Percentiles rank a stretch among this genome's conserved stretches.
These are phyloP conservation scores for Drosophila guanche DNA, from an alignment of 1,140 invertebrate species.

Conservation along the genomic window DNA sequence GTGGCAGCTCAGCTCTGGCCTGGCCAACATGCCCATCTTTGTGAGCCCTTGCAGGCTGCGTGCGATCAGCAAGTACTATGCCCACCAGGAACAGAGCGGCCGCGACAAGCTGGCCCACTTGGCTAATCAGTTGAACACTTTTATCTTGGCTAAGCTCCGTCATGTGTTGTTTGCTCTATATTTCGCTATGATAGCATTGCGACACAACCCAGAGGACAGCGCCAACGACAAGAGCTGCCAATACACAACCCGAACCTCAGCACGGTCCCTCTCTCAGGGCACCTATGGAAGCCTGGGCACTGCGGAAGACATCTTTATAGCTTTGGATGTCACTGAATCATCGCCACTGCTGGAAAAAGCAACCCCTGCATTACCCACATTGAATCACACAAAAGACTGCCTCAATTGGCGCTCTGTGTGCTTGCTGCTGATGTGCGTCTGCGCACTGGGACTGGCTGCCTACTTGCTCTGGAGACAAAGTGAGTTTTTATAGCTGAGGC, in stretches of 20 bases:
- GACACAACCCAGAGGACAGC: not conserved
- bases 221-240: too few relatives aligned
- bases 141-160: slow-evolving; percentile 52
- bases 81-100: slow-evolving; percentile 24
- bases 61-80: slow-evolving; percentile 39
- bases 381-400: slow-evolving; percentile 50
- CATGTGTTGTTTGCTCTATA: slow-evolving; percentile 57
- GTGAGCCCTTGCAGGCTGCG: slow-evolving; percentile 21
- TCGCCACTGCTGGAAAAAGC: slow-evolving; percentile 57
- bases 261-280: slow-evolving; percentile 2
- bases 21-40: slow-evolving; percentile 23
- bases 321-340: slow-evolving; percentile 43
- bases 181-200: slow-evolving; percentile 41
- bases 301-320: slow-evolving; percentile 6
- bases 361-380: not conserved
- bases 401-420: slow-evolving; percentile 61
- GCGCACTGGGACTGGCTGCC: slow-evolving; percentile 40
- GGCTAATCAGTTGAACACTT: slow-evolving; percentile 45
- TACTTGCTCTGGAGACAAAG: slow-evolving; percentile 72
- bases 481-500: slow-evolving; percentile 50
- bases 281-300: slow-evolving; percentile 12
- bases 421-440: slow-evolving; percentile 51
- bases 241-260: too few relatives aligned
- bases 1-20: not conserved
- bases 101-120: slow-evolving; percentile 38